Evolutionary conservation across 37 sponge, comb jelly and placozoan species (phyloP), one percentile per base, ranked within the genome.

Genomic region (Hormiphora californensis): DNA sequence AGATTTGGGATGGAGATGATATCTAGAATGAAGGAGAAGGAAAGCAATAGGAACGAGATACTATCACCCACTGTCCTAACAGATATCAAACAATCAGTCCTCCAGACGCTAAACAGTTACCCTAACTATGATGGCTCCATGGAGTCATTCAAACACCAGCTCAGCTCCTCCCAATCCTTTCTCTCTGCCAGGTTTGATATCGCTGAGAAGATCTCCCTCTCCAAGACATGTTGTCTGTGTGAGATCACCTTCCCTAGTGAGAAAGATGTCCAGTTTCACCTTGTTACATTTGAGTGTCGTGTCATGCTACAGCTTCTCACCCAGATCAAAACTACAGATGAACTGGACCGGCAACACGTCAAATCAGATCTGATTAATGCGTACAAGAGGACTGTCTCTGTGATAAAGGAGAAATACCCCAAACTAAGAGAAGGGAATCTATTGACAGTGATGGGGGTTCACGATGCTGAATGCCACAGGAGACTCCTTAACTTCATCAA

Each of bases 301-400:
- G 35, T 73, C 15, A 22, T 73, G 1, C 43, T 23, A 28, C 12
- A 73, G 46, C 40, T 73, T 25, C 44, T 73, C 7, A 22, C 12
- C 9, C 32, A 27, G 40, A 46, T 40, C 23, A 73, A 73, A 36
- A 1, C 38, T 21, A 22, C 9, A 11, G 81, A 73, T 28, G 23
- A 73, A 28, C 21, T 73, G 1, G 81, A 73, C 23, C 28, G 25
- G 46, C 28, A 40, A 28, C 46, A 43, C 0, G 25, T 73, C n/a
- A 73, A 73, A 46, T 27, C 21, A 23, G 81, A 73, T 1, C 23
- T 73, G 4, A 38, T 73, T 4, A 73, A 73, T 36, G 81, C 81
- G 46, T 73, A 73, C 81, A 73, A 73, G 81, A 43, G 81, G 3
- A 73, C 43, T n/a, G 81, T 73, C 23, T 43, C 81, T 15, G 40